Conservation (phyloP, 2,888 invertebrate genomes). For the Clanis bilineata region DNA sequence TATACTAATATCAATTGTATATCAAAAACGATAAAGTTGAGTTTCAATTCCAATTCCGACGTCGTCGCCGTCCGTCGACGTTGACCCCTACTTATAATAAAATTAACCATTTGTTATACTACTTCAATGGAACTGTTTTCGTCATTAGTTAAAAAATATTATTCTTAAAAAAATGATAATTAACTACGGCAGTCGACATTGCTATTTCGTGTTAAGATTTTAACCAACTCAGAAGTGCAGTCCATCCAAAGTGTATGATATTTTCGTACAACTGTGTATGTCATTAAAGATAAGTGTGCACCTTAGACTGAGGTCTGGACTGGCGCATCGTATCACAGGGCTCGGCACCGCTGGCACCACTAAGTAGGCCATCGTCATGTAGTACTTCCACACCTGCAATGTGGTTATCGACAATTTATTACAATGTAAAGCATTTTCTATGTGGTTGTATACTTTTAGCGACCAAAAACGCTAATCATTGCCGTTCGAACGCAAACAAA, state of each 20-base stretch:
- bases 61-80: neutral
- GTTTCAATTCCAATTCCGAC: neutral
- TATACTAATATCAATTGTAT: neutral
- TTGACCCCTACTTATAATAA: too few relatives aligned
- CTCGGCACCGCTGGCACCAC: constrained; percentile 96
- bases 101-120: too few relatives aligned
- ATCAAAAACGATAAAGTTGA: neutral
- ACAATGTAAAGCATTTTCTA: too few relatives aligned
- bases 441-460: too few relatives aligned
- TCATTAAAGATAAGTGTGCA: constrained; percentile 52
- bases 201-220: neutral
- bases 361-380: constrained; percentile 97
- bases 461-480: too few relatives aligned
- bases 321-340: constrained; percentile 94
- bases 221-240: neutral
- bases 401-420: neutral
- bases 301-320: constrained; percentile 96
- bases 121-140: too few relatives aligned
- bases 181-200: too few relatives aligned
- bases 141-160: too few relatives aligned
- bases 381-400: constrained; percentile 94
- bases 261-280: neutral
- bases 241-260: neutral
- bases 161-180: too few relatives aligned
- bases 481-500: too few relatives aligned